Base-by-base conservation (phyloP, 1,140 invertebrate genomes). In the Lasioglossum albipes region DNA sequence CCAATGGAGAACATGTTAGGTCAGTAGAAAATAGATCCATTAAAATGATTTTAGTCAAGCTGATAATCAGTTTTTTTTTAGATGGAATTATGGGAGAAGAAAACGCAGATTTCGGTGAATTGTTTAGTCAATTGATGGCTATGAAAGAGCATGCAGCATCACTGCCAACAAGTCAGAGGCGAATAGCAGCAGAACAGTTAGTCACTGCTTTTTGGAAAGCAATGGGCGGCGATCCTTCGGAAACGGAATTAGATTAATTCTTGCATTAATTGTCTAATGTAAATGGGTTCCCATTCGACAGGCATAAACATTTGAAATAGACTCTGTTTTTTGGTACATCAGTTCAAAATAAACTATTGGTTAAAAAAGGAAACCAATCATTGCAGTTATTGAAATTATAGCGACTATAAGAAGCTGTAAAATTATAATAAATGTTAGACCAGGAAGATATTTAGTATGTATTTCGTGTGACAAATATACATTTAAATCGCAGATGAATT, bases 191-290 rank as follows among this genome's bases (percentile, higher is more conserved):
- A 22, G 96, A 97, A 91, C 94, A 97, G 93, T 94, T 97, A 87
- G 96, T 97, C 0, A 94, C 96, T 77, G 95, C 96, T 41, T 97
- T 97, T 91, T 97, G 96, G 96, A 95, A 95, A 89, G 96, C 96
- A 2, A 96, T 97, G 84, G 96, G 96, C 52, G 96, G 96, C 61
- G 95, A 96, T 92, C 95, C 96, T 65, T 95, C 96, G 81, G 96
- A 97, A 93, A 93, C 96, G 69, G 93, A 94, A 65, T 65, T 65
- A 59, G 93, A 93, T 77, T 87, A 86, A 87, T 75, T 57, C 27
- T 42, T 52, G 16, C 27, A 36, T 61, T 68, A 52, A 69, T 64
- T 64, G 2, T 72, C 27, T 20, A 45, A 76, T 70, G 27, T 41
- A 57, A 9, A n/a, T 22, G 7, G 68, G 36, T 52, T 45, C 18